These are phyloP conservation scores for Oryzias woworae DNA, from an alignment of 2,113 vertebrate genomes.

Conservation along the genomic window DNA sequence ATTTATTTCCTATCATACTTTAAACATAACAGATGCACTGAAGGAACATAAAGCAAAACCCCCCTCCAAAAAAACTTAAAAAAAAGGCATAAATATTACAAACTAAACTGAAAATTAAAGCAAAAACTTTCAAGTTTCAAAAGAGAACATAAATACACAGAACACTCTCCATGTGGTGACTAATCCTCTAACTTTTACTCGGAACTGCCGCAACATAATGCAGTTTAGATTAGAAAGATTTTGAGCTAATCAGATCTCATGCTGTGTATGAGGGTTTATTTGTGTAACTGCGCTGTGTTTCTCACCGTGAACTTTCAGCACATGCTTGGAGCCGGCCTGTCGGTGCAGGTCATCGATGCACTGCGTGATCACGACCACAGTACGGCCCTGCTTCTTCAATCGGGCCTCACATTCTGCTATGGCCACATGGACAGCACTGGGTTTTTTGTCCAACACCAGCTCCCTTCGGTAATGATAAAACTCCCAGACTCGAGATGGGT, in stretches of 20 bases:
- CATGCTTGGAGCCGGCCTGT: conserved; percentile 88
- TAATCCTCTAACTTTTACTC: too few relatives aligned
- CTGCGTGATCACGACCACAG: conserved; percentile 89
- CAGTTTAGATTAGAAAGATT: neutral
- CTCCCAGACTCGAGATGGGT: conserved; percentile 93
- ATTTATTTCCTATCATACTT: too few relatives aligned
- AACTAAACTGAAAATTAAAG: too few relatives aligned
- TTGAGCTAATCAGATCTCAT: neutral
- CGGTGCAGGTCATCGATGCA: conserved; percentile 93
- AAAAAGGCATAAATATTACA: too few relatives aligned
- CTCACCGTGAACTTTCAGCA: conserved; percentile 93
- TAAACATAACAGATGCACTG: too few relatives aligned
- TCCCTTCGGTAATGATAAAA: conserved; percentile 95
- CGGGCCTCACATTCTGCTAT: conserved; percentile 89
- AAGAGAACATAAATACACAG: too few relatives aligned
- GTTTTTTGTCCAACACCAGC: conserved; percentile 80
- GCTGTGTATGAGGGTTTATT: neutral
- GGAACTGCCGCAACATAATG: neutral
- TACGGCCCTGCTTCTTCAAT: conserved; percentile 85
- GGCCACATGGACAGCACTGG: conserved; percentile 85
- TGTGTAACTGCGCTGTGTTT: neutral
- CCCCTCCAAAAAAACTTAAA: too few relatives aligned
- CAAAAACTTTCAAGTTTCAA: too few relatives aligned
- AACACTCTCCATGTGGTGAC: too few relatives aligned
- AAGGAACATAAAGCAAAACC: too few relatives aligned